Evolutionary conservation across 2,888 invertebrate species (phyloP).

Genomic region (Lucinisca nassula): DNA sequence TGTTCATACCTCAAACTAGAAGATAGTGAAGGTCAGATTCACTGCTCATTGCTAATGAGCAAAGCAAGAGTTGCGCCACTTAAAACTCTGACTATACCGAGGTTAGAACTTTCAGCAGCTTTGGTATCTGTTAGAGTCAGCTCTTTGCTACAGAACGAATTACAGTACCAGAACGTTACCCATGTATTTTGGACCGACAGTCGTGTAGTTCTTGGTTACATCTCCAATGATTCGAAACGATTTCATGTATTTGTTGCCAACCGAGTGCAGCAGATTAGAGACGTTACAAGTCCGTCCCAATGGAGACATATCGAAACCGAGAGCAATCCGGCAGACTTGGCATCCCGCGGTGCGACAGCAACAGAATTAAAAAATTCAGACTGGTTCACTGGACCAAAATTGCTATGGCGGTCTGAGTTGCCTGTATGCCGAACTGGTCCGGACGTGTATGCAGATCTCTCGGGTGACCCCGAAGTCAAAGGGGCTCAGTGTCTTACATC

Average conservation of each 20-base stretch:
- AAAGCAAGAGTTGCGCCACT: slow-evolving; percentile 67
- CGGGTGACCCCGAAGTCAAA: slow-evolving; percentile 39
- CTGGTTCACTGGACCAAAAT: background rate
- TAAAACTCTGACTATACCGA: slow-evolving; percentile 42
- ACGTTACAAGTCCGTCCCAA: no score
- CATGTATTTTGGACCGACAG: slow-evolving; percentile 71
- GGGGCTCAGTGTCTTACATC: slow-evolving; percentile 3
- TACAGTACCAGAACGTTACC: background rate
- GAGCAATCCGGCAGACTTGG: no score
- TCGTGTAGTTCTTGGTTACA: slow-evolving; percentile 68
- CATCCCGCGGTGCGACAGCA: no score
- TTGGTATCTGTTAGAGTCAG: slow-evolving; percentile 28
- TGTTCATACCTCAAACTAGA: slow-evolving; percentile 63
- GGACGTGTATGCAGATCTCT: slow-evolving; percentile 14
- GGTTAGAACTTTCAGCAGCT: slow-evolving; percentile 40
- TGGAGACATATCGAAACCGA: no score
- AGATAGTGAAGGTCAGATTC: slow-evolving; percentile 24
- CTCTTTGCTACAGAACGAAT: slow-evolving; percentile 7
- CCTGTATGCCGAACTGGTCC: background rate
- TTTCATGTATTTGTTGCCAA: slow-evolving; percentile 76
- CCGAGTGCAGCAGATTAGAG: slow-evolving; percentile 68
- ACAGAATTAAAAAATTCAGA: no score
- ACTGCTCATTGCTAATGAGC: slow-evolving; percentile 63
- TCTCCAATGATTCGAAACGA: slow-evolving; percentile 64
- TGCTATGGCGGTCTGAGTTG: background rate